phyloP scores from a whole-genome alignment of 2,888 invertebrate species.

The Sesia apiformis region DNA sequence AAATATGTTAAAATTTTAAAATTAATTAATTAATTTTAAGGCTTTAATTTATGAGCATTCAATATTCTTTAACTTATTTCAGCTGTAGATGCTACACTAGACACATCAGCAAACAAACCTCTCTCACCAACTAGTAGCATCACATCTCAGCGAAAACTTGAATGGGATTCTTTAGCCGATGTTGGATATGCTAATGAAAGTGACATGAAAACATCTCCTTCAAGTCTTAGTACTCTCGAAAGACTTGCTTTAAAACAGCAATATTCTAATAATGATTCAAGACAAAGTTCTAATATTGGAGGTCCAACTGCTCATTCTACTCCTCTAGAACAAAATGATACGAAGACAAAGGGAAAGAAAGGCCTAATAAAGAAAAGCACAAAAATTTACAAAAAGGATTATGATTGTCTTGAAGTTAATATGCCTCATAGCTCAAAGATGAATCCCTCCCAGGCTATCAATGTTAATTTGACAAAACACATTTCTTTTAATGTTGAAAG shows the following conservation, averaged over 20 bases:
- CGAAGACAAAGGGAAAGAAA: constrained; percentile 31
- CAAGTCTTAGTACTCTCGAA: constrained; percentile 76
- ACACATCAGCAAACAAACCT: constrained; percentile 52
- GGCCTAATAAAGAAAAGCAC: constrained; percentile 40
- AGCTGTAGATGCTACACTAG: constrained; percentile 52
- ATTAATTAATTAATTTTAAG: neutral
- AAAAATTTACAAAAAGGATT: constrained; percentile 52
- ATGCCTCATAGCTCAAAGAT: constrained; percentile 33
- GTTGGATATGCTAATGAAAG: constrained; percentile 83
- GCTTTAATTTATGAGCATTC: neutral
- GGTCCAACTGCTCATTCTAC: constrained; percentile 72
- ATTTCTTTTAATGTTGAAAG: constrained; percentile 64
- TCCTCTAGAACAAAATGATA: constrained; percentile 46
- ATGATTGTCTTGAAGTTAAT: constrained; percentile 52
- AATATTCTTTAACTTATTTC: constrained; percentile 19
- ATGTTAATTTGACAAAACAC: constrained; percentile 62
- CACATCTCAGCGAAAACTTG: constrained; percentile 82
- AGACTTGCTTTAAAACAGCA: constrained; percentile 74
- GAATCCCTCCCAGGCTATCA: constrained; percentile 39
- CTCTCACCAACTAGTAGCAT: constrained; percentile 84
- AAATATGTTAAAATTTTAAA: neutral
- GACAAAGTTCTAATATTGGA: constrained; percentile 40
- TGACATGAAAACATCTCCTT: constrained; percentile 62
- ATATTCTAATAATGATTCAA: constrained; percentile 54
- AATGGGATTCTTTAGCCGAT: constrained; percentile 93